These are phyloP conservation scores for Margarornis squamiger DNA, from an alignment of 2,797 vertebrate genomes.

Conservation along the genomic window DNA sequence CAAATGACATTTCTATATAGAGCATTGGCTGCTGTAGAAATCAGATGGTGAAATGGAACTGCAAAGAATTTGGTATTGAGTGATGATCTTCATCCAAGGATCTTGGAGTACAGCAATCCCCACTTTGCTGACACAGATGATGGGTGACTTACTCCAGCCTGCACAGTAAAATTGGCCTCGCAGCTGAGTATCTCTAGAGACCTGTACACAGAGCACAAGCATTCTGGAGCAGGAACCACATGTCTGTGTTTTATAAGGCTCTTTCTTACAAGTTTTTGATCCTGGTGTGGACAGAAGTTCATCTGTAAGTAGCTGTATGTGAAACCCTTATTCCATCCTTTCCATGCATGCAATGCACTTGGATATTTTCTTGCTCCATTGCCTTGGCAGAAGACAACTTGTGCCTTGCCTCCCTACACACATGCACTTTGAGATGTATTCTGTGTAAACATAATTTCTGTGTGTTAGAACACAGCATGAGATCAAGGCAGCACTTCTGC, in stretches of 20 bases:
- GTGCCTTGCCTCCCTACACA: not conserved
- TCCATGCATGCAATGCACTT: not conserved
- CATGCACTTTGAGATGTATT: not conserved
- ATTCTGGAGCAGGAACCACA: not conserved
- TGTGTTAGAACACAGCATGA: not conserved
- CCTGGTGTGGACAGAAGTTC: not conserved
- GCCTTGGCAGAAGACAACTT: not conserved
- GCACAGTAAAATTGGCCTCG: not conserved
- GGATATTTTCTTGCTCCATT: not conserved
- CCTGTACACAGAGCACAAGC: not conserved
- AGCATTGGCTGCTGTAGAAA: constrained; percentile 36
- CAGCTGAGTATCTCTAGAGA: not conserved
- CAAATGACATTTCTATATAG: constrained; percentile 52
- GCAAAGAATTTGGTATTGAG: constrained; percentile 46
- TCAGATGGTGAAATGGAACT: constrained; percentile 52
- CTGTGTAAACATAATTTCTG: not conserved
- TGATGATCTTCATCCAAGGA: constrained; percentile 39
- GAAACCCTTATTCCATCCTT: not conserved
- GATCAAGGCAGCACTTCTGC: not conserved
- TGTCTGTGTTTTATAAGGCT: not conserved
- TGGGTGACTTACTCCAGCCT: not conserved
- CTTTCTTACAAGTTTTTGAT: not conserved
- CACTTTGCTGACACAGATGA: constrained; percentile 15
- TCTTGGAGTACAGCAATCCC: not conserved
- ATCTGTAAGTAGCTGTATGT: not conserved